Conservation (phyloP, 2,797 vertebrate species). For the Bradypodion pumilum region DNA sequence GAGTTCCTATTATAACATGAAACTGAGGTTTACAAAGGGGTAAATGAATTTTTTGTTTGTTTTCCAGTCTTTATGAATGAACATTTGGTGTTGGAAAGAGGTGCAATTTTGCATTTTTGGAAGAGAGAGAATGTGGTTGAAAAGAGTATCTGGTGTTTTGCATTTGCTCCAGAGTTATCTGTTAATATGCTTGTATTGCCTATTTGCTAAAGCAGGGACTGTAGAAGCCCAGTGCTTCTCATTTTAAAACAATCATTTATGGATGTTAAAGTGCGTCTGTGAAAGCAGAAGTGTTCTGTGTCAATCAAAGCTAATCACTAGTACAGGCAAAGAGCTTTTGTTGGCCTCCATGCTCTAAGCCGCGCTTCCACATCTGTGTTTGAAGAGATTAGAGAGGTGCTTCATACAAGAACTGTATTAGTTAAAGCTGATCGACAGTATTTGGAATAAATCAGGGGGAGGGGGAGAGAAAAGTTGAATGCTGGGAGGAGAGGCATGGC, state of each 20-base stretch:
- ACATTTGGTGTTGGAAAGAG: slow-evolving; percentile 13
- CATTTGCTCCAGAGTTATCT: slow-evolving; percentile 58
- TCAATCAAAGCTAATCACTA: slow-evolving; percentile 84
- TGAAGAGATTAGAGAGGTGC: slow-evolving; percentile 84
- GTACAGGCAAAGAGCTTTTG: slow-evolving; percentile 81
- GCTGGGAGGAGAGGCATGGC: slow-evolving; percentile 69
- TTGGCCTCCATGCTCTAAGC: slow-evolving; percentile 81
- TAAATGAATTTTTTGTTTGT: slow-evolving; percentile 11
- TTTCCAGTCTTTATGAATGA: slow-evolving; percentile 42
- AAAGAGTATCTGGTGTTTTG: slow-evolving; percentile 43
- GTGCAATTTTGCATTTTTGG: not conserved
- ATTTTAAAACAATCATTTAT: slow-evolving; percentile 78
- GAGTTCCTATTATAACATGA: slow-evolving; percentile 9
- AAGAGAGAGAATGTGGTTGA: not conserved
- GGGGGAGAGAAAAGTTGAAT: slow-evolving; percentile 68
- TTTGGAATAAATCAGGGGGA: slow-evolving; percentile 77
- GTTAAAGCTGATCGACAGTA: slow-evolving; percentile 80
- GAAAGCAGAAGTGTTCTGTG: slow-evolving; percentile 77
- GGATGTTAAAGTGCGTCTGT: slow-evolving; percentile 74
- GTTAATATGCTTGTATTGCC: slow-evolving; percentile 54
- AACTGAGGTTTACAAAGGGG: slow-evolving; percentile 34
- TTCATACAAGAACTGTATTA: slow-evolving; percentile 82
- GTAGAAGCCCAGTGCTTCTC: slow-evolving; percentile 63
- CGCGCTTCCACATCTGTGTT: slow-evolving; percentile 80
- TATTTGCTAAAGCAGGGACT: slow-evolving; percentile 65